These are phyloP conservation scores for Endomychus coccineus DNA, from an alignment of 2,888 invertebrate genomes.

Conservation along the genomic window DNA sequence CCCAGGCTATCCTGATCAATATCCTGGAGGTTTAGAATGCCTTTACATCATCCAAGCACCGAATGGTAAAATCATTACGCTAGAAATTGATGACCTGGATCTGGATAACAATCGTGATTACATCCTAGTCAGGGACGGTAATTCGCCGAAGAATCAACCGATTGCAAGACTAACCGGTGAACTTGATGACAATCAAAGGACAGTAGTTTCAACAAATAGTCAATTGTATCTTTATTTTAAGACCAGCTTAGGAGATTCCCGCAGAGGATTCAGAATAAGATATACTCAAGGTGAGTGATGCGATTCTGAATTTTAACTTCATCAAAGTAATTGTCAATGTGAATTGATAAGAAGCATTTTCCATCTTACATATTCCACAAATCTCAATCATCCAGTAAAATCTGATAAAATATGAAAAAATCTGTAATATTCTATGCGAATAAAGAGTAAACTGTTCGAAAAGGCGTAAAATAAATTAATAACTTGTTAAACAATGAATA, in stretches of 20 bases:
- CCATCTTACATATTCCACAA: too few relatives aligned
- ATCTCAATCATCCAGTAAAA: too few relatives aligned
- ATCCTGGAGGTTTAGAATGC: conserved; percentile 94
- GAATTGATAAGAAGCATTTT: too few relatives aligned
- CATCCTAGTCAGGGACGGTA: conserved; percentile 85
- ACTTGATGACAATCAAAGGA: conserved; percentile 65
- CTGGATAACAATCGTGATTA: conserved; percentile 77
- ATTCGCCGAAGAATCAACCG: conserved; percentile 75
- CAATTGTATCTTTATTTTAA: conserved; percentile 87
- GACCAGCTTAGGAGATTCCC: conserved; percentile 81
- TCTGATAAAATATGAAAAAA: too few relatives aligned
- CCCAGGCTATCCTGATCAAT: conserved; percentile 86
- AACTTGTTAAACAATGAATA: too few relatives aligned
- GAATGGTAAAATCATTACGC: conserved; percentile 82
- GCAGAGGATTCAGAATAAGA: conserved; percentile 83
- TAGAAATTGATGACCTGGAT: conserved; percentile 84
- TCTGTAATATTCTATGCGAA: too few relatives aligned
- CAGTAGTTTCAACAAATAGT: conserved; percentile 86
- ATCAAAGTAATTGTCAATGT: too few relatives aligned
- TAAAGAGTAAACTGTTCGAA: too few relatives aligned
- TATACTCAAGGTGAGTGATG: conserved; percentile 66
- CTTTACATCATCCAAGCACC: conserved; percentile 87
- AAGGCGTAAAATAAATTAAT: too few relatives aligned
- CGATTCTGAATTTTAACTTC: neutral
- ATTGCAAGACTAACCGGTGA: conserved; percentile 78